These are phyloP conservation scores for Botia almorhae DNA, from an alignment of 2,797 vertebrate genomes.

Conservation along the genomic window DNA sequence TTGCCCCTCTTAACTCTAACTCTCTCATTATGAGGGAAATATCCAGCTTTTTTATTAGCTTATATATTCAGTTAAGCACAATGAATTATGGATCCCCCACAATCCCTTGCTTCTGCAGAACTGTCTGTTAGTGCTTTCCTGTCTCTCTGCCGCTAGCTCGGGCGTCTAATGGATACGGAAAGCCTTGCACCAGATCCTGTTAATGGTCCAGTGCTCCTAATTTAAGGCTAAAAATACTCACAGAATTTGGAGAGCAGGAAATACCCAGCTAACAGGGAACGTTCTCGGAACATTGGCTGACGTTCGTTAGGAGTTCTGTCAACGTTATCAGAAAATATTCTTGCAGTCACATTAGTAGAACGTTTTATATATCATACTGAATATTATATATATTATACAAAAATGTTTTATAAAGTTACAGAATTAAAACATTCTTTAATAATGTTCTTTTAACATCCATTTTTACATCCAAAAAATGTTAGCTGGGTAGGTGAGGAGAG, in stretches of 20 bases:
- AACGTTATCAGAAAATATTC: too few relatives aligned
- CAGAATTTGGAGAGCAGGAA: conserved; percentile 44
- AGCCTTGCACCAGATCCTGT: conserved; percentile 58
- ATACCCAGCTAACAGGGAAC: neutral
- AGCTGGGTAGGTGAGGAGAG: conserved; percentile 25
- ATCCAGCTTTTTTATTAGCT: conserved; percentile 63
- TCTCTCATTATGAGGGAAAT: conserved; percentile 57
- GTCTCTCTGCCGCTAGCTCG: conserved; percentile 44
- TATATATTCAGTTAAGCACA: conserved; percentile 68
- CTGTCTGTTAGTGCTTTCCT: conserved; percentile 60
- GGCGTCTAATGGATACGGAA: conserved; percentile 70
- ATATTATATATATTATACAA: too few relatives aligned
- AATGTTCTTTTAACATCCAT: too few relatives aligned
- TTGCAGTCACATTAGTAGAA: too few relatives aligned
- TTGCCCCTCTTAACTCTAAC: conserved; percentile 24
- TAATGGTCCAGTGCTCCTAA: conserved; percentile 66
- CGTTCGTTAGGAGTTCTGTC: too few relatives aligned
- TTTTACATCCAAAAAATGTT: too few relatives aligned
- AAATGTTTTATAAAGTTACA: too few relatives aligned
- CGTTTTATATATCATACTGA: too few relatives aligned
- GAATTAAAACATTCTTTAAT: too few relatives aligned
- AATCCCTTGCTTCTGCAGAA: conserved; percentile 41
- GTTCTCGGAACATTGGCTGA: too few relatives aligned
- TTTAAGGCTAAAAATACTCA: conserved; percentile 67
- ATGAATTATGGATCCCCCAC: conserved; percentile 70